Evolutionary conservation across 2,888 invertebrate genomes (phyloP).

Genomic region (Priapulus caudatus): DNA sequence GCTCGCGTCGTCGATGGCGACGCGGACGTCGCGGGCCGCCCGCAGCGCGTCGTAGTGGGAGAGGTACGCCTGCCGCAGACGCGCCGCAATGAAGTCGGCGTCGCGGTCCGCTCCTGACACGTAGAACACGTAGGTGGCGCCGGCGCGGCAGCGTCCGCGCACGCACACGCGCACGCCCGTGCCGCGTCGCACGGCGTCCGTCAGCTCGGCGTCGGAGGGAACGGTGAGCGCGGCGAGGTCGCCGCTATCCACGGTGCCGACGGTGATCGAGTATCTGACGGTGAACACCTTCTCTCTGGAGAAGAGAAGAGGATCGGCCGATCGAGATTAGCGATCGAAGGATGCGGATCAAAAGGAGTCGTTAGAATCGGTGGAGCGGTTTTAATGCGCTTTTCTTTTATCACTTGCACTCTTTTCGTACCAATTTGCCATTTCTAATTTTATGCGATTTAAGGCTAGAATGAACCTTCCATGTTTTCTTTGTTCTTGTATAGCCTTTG

Average conservation of each 20-base stretch:
- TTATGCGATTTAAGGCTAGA: too few relatives aligned
- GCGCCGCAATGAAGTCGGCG: background rate
- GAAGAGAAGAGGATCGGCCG: too few relatives aligned
- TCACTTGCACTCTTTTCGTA: too few relatives aligned
- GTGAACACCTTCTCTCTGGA: background rate
- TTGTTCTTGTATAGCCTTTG: too few relatives aligned
- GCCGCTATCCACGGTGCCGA: background rate
- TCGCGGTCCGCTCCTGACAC: background rate
- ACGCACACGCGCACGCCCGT: background rate
- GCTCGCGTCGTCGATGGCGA: background rate
- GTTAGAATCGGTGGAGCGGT: too few relatives aligned
- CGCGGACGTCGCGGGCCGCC: background rate
- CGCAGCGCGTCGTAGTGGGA: background rate
- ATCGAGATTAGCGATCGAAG: too few relatives aligned
- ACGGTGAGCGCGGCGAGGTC: background rate
- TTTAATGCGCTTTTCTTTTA: too few relatives aligned
- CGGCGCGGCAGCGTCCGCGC: background rate
- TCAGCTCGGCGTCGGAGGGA: background rate
- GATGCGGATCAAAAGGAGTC: too few relatives aligned
- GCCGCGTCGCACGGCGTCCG: background rate
- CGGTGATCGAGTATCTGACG: background rate
- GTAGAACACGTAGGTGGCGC: background rate
- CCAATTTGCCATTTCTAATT: too few relatives aligned
- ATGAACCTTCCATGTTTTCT: too few relatives aligned
- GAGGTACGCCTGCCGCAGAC: background rate